A percentile compares a stretch with the other conserved stretches of the same genome.
Conservation (phyloP, 2,113 vertebrate species). For the Glaucidium brasilianum region DNA sequence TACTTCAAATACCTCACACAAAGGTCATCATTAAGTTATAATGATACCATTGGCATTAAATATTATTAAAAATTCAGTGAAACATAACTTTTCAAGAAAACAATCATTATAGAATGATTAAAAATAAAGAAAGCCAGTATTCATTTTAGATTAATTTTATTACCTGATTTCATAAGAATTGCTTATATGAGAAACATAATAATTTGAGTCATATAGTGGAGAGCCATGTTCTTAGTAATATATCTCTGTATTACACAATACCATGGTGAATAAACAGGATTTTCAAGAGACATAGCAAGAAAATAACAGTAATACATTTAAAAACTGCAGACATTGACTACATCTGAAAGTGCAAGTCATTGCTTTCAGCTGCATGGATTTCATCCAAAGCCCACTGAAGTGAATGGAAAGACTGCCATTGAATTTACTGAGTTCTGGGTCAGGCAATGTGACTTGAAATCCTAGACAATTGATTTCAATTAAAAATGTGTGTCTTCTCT, state of each 20-base stretch:
- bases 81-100: not conserved
- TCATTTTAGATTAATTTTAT: not conserved
- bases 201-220: not conserved
- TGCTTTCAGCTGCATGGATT: not conserved
- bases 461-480: conserved; percentile 2
- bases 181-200: not conserved
- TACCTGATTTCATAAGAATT: not conserved
- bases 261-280: not conserved
- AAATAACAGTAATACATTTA: not conserved
- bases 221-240: not conserved
- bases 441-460: not conserved
- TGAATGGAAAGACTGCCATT: not conserved
- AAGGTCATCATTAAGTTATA: not conserved
- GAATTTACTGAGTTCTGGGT: not conserved
- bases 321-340: not conserved
- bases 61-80: not conserved
- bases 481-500: not conserved
- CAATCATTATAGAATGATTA: not conserved
- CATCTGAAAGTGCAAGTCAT: not conserved
- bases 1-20: not conserved
- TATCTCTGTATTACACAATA: not conserved
- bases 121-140: not conserved
- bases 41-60: not conserved
- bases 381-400: not conserved
- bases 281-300: not conserved